Evolutionary conservation across 2,797 vertebrate genomes (phyloP).

Genomic region (Serranus cabrilla): DNA sequence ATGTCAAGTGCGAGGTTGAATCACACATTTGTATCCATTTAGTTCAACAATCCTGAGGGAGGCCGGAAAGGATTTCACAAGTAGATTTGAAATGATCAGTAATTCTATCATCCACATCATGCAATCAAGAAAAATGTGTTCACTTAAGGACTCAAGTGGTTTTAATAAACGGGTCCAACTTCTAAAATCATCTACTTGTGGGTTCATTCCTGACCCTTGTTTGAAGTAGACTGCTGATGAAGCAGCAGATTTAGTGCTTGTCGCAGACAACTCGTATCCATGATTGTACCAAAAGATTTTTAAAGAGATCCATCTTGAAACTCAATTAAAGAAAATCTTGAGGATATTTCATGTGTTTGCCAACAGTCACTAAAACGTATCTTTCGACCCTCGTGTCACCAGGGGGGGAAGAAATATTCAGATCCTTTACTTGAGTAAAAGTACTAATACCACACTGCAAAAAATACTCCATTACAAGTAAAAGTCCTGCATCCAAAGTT

Average conservation of each 20-base stretch:
- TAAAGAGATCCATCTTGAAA: conserved; percentile 24
- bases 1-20: conserved; percentile 14
- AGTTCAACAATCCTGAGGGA: conserved; percentile 35
- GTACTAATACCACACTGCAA: no score
- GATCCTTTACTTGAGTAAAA: no score
- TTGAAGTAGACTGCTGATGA: conserved; percentile 41
- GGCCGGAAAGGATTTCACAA: conserved; percentile 32
- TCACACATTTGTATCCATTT: conserved; percentile 26
- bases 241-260: conserved; percentile 25
- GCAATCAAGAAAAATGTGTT: conserved; percentile 53
- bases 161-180: conserved; percentile 27
- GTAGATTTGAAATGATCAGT: conserved; percentile 33
- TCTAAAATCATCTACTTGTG: conserved; percentile 44
- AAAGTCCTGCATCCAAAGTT: no score
- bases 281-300: not conserved
- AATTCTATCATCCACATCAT: conserved; percentile 18
- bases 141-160: conserved; percentile 32
- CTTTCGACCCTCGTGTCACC: conserved; percentile 19
- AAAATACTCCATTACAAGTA: no score
- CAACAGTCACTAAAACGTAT: conserved; percentile 1
- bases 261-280: conserved; percentile 34
- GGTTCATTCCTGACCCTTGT: conserved; percentile 34
- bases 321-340: conserved; percentile 15
- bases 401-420: no score
- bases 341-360: conserved; percentile 13